These are phyloP conservation scores for Hephaestus fuliginosus DNA, from an alignment of 2,797 vertebrate species.

Conservation along the genomic window DNA sequence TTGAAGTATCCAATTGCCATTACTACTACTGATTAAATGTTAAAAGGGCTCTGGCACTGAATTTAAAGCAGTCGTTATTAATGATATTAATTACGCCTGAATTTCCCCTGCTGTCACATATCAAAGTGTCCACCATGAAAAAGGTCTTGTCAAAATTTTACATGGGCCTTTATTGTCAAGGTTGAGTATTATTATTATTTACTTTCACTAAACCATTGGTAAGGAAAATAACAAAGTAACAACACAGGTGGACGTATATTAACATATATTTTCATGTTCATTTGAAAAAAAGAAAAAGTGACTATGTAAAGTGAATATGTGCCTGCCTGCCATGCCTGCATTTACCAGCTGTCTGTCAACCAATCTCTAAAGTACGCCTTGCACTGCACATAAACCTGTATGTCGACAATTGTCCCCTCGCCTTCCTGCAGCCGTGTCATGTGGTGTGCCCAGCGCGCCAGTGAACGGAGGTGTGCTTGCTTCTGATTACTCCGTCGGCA, in stretches of 20 bases:
- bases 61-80: slow-evolving; percentile 25
- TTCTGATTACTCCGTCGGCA: slow-evolving; percentile 96
- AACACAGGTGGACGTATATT: background rate
- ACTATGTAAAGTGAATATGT: slow-evolving; percentile 6
- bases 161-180: background rate
- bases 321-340: slow-evolving; percentile 7
- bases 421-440: slow-evolving; percentile 91
- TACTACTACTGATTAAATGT: too few species aligned
- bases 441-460: slow-evolving; percentile 94
- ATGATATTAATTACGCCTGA: slow-evolving; percentile 36
- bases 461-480: slow-evolving; percentile 95
- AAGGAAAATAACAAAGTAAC: background rate
- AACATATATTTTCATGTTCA: too few species aligned
- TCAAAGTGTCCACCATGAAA: slow-evolving; percentile 23
- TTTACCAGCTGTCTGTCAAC: slow-evolving; percentile 26
- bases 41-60: background rate
- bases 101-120: slow-evolving; percentile 25
- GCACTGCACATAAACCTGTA: slow-evolving; percentile 40
- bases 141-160: slow-evolving; percentile 5
- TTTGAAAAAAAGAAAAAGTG: background rate
- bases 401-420: slow-evolving; percentile 48
- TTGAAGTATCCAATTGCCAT: too few species aligned
- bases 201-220: slow-evolving; percentile 7
- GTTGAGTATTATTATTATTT: slow-evolving; percentile 14
- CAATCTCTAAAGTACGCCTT: slow-evolving; percentile 34